Evolutionary conservation across 2,888 invertebrate species (phyloP).

Genomic region (Halocaridina rubra): DNA sequence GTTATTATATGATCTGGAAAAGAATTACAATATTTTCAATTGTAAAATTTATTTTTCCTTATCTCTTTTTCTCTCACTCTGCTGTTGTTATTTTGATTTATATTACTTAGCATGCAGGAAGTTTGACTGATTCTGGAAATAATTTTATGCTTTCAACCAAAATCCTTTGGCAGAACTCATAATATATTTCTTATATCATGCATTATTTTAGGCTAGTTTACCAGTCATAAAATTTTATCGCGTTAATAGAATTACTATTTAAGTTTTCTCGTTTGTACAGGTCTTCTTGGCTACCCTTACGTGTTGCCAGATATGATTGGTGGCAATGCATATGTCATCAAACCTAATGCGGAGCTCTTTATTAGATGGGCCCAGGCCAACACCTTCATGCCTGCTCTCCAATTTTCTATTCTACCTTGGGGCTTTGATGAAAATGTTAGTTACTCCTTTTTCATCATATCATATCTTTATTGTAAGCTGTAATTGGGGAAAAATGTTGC

Average conservation of each 20-base stretch:
- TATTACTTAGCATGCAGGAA: too few relatives aligned
- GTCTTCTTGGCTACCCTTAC: slow-evolving; percentile 76
- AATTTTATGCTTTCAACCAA: too few relatives aligned
- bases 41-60: too few relatives aligned
- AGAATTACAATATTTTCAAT: too few relatives aligned
- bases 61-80: too few relatives aligned
- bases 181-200: background rate
- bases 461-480: too few relatives aligned
- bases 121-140: too few relatives aligned
- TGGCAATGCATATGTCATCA: slow-evolving; percentile 71
- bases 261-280: background rate
- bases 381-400: slow-evolving; percentile 82
- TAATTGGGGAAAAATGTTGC: too few relatives aligned
- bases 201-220: too few relatives aligned
- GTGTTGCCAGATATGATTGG: slow-evolving; percentile 84
- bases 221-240: background rate
- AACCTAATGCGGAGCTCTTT: slow-evolving; percentile 70
- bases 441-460: background rate
- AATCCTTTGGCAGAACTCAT: too few relatives aligned
- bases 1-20: too few relatives aligned
- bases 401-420: slow-evolving; percentile 86
- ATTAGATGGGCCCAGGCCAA: slow-evolving; percentile 84
- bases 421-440: slow-evolving; percentile 71
- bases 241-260: background rate
- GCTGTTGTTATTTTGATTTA: too few relatives aligned